These are phyloP conservation scores for Laupala kohalensis DNA, from an alignment of 1,140 invertebrate genomes.

Conservation along the genomic window DNA sequence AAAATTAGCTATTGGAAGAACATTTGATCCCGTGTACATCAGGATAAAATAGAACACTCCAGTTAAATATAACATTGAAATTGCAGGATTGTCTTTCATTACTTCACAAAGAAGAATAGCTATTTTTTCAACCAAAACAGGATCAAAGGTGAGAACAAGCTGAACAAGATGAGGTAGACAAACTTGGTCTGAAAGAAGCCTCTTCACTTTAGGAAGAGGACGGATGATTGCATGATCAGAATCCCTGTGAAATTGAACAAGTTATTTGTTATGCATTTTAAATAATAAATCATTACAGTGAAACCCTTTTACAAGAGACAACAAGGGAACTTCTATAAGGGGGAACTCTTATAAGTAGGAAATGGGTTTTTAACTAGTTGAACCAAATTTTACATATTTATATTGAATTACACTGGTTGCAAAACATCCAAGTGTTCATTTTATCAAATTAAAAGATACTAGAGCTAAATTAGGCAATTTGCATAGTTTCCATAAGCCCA, in stretches of 20 bases:
- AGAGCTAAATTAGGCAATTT: no score
- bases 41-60: slow-evolving; percentile 98
- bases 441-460: no score
- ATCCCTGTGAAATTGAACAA: slow-evolving; percentile 40
- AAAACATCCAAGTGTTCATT: no score
- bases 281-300: no score
- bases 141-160: slow-evolving; percentile 93
- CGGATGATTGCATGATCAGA: slow-evolving; percentile 82
- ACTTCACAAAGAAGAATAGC: slow-evolving; percentile 76
- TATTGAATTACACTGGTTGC: no score
- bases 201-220: slow-evolving; percentile 83
- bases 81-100: slow-evolving; percentile 90
- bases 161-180: slow-evolving; percentile 93
- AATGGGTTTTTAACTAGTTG: no score
- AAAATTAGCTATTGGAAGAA: slow-evolving; percentile 88
- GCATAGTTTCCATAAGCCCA: no score
- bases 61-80: slow-evolving; percentile 86
- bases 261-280: neutral
- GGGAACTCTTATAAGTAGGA: no score
- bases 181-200: slow-evolving; percentile 73
- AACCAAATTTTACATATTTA: no score
- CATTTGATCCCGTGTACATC: slow-evolving; percentile 98
- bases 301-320: no score
- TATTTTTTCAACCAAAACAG: slow-evolving; percentile 83
- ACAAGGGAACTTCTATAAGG: no score